Conservation (phyloP, 2,888 invertebrate species). For the Protodeltote pygarga region DNA sequence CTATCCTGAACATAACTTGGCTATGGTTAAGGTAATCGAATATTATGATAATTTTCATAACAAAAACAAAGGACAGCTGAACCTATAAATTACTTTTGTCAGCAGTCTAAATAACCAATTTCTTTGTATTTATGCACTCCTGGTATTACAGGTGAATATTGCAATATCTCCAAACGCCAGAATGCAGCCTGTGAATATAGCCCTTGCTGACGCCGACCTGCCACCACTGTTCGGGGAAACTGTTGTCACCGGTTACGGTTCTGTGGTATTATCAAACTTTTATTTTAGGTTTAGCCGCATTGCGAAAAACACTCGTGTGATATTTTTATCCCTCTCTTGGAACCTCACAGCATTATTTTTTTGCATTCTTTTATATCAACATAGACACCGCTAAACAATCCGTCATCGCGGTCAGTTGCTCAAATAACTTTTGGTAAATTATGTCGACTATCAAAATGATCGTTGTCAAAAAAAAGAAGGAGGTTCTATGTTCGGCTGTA, state of each 20-base stretch:
- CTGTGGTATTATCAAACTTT: conserved; percentile 66
- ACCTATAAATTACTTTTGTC: neutral
- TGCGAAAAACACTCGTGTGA: too few relatives aligned
- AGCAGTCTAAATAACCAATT: neutral
- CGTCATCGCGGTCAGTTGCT: too few relatives aligned
- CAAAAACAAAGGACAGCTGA: too few relatives aligned
- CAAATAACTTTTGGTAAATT: too few relatives aligned
- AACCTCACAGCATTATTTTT: too few relatives aligned
- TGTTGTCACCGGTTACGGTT: conserved; percentile 79
- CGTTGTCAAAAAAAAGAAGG: too few relatives aligned
- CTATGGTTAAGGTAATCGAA: conserved; percentile 72
- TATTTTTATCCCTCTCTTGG: too few relatives aligned
- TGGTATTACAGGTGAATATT: conserved; percentile 66
- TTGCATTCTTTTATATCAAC: too few relatives aligned
- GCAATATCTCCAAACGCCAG: conserved; percentile 60
- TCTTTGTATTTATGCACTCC: conserved; percentile 19
- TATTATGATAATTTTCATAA: neutral
- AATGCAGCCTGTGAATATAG: conserved; percentile 67
- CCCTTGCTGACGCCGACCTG: conserved; percentile 60
- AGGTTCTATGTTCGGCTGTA: too few relatives aligned
- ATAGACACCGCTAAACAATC: too few relatives aligned
- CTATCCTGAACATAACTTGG: conserved; percentile 81
- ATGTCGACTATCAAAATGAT: too few relatives aligned
- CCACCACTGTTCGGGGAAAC: conserved; percentile 73
- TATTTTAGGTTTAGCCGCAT: too few relatives aligned